Conservation (phyloP, 2,113 vertebrate genomes). For the Oreochromis spilurus region DNA sequence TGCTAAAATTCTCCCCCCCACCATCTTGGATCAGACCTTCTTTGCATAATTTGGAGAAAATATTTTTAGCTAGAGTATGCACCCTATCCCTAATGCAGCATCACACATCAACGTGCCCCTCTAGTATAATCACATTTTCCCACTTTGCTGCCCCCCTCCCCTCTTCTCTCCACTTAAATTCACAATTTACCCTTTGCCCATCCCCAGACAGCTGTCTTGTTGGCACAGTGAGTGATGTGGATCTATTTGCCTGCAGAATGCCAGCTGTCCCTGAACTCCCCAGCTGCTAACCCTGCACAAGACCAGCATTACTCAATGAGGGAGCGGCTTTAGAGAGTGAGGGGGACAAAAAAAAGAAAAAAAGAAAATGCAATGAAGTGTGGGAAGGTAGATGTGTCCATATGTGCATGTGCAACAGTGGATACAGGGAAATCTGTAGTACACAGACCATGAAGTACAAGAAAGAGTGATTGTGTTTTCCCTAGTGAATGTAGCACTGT, state of each 20-base stretch:
- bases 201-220: slow-evolving; percentile 18
- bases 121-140: not conserved
- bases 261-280: slow-evolving; percentile 49
- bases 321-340: not conserved
- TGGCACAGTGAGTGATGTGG: slow-evolving; percentile 10
- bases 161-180: not conserved
- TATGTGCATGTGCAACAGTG: not conserved
- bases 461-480: not conserved
- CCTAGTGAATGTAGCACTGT: not conserved
- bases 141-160: not conserved
- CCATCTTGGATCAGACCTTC: not conserved
- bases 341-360: not conserved
- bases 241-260: slow-evolving; percentile 39
- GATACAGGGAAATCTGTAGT: not conserved
- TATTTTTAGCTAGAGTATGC: not conserved
- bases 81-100: not conserved
- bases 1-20: not conserved
- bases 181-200: slow-evolving; percentile 1
- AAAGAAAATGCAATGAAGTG: not conserved
- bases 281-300: slow-evolving; percentile 44
- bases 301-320: slow-evolving; percentile 28
- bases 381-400: not conserved
- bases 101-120: not conserved
- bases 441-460: not conserved
- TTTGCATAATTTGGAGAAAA: not conserved